Evolutionary conservation across 2,888 invertebrate species (phyloP), one percentile per base, ranked within the genome.

Genomic region (Caenorhabditis afra): DNA sequence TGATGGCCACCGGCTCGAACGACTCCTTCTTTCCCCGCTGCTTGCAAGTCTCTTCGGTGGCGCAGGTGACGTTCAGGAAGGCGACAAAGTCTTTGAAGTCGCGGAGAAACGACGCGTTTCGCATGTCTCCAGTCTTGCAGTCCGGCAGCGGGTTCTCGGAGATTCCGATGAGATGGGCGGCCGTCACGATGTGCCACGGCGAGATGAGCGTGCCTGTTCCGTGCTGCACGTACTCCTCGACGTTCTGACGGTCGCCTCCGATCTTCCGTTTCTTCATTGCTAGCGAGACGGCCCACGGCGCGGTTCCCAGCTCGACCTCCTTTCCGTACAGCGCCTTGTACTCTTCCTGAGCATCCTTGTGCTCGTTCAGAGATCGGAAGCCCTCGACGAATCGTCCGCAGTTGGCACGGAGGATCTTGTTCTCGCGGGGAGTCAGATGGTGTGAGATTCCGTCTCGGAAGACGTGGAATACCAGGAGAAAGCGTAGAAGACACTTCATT

Each of bases 351-450:
- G 29, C 7, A 29, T 41, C 23, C 35, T 14, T n/a, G 1, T 39
- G 41, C 8, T 16, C n/a, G 7, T 23, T 14, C 45, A 65, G 23
- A 12, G 58, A 37, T 0, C 44, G 58, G 41, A 65, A 74, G 12
- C 78, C 78, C 52, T 14, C 14, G n/a, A 79, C 73, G 23, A 59
- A 79, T 29, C 79, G 29, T 39, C 79, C 79, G 50, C 79, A 79
- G 47, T 79, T 74, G 0, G 65, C 59, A 8, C 35, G 44, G 22
- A 79, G 68, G 29, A 68, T 44, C 22, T 44, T 39, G 29, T 53
- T 64, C 23, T 74, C 67, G 35, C 37, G 39, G 8, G 53, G 20
- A 1, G 67, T 67, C n/a, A 79, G 52, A 0, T 20, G 16, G 12
- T 52, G 45, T 2, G 61, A 29, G 7, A 29, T 8, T 16, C 14